Evolutionary conservation across 2,888 invertebrate genomes (phyloP).

Genomic region (Pteria penguin): DNA sequence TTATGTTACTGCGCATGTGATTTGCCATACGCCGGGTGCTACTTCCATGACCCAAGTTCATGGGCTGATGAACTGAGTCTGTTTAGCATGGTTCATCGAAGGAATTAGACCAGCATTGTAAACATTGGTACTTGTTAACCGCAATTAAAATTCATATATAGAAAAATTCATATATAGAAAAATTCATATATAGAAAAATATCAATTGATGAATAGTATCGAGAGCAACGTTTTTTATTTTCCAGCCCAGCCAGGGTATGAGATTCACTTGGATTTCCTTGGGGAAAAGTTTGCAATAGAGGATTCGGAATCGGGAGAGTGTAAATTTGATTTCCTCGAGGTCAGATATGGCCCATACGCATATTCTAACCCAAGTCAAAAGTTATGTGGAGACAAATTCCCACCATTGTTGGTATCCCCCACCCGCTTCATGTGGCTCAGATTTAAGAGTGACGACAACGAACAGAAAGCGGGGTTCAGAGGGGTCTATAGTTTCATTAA

Average conservation of each 20-base stretch:
- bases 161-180: no score
- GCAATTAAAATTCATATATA: no score
- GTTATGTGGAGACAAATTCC: constrained; percentile 87
- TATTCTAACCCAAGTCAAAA: constrained; percentile 81
- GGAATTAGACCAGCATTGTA: no score
- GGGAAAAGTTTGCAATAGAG: constrained; percentile 89
- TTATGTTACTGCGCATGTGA: no score
- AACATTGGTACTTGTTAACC: no score
- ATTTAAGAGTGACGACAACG: constrained; percentile 90
- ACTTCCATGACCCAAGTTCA: no score
- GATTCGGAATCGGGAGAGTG: constrained; percentile 84
- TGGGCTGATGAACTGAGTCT: no score
- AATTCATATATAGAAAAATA: no score
- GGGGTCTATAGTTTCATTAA: constrained; percentile 84
- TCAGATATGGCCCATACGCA: constrained; percentile 88
- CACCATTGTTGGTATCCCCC: constrained; percentile 86
- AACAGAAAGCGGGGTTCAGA: constrained; percentile 89
- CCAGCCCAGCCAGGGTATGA: constrained; percentile 80
- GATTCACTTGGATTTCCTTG: constrained; percentile 89
- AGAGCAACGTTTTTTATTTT: no score
- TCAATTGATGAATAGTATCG: no score
- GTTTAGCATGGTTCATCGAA: no score
- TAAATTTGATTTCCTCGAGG: constrained; percentile 90
- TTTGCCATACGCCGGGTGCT: no score
- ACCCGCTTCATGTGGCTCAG: constrained; percentile 89